These are phyloP conservation scores for Elmis aenea DNA, from an alignment of 2,888 invertebrate species.

Conservation along the genomic window DNA sequence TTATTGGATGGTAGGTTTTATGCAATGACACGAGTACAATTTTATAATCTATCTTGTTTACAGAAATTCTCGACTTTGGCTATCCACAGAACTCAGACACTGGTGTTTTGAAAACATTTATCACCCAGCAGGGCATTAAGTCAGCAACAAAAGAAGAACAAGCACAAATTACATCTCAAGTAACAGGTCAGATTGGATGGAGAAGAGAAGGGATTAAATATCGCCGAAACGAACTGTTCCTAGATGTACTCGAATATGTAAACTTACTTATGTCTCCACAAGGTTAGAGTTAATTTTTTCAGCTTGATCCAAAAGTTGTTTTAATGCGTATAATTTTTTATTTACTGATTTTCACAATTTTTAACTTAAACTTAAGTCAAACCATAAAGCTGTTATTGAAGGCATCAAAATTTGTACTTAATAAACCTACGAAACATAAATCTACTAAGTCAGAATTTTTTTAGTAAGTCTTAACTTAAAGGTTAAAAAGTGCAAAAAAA, in stretches of 20 bases:
- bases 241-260: conserved; percentile 98
- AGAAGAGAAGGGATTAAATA: conserved; percentile 99
- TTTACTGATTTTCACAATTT: conserved; percentile 1
- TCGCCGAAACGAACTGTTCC: conserved; percentile 94
- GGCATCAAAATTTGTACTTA: too few species aligned
- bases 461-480: too few species aligned
- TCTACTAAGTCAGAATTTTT: too few species aligned
- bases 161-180: conserved; percentile 97
- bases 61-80: conserved; percentile 98
- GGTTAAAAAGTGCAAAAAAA: too few species aligned
- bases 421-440: too few species aligned
- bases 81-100: conserved; percentile 99
- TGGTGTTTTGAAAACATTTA: conserved; percentile 97
- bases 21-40: background rate
- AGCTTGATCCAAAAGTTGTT: conserved; percentile 1
- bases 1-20: conserved; percentile 79
- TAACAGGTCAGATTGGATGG: conserved; percentile 98
- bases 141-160: conserved; percentile 99
- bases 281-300: conserved; percentile 52
- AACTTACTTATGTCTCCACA: conserved; percentile 99
- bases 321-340: conserved; percentile 2
- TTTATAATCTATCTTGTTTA: conserved; percentile 22
- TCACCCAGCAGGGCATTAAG: conserved; percentile 98
- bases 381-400: too few species aligned
- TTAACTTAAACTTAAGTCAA: too few species aligned